A percentile compares a stretch with the other conserved stretches of the same genome.
These are phyloP conservation scores for Centropus bengalensis DNA, from an alignment of 2,113 vertebrate genomes.

Conservation along the genomic window DNA sequence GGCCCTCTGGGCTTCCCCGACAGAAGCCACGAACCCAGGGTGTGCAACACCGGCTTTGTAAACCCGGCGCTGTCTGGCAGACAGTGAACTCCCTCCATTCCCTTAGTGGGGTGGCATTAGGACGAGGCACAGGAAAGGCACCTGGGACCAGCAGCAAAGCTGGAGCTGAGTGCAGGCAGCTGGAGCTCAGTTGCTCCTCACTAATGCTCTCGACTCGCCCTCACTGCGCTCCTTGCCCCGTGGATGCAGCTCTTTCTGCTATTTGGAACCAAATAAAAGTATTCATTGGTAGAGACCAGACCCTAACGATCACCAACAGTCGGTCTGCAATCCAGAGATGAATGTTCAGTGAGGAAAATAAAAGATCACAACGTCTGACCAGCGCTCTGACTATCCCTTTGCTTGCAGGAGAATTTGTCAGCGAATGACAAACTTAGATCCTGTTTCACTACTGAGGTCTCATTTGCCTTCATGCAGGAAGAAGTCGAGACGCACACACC, in stretches of 20 bases:
- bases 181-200: not conserved
- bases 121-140: not conserved
- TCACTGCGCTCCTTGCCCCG: not conserved
- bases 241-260: not conserved
- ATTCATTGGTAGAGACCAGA: not conserved
- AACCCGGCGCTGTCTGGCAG: not conserved
- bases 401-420: not conserved
- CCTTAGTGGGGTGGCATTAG: conserved; percentile 1
- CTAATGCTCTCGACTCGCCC: not conserved
- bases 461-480: not conserved
- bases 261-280: not conserved
- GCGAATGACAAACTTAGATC: not conserved
- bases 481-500: not conserved
- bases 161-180: not conserved
- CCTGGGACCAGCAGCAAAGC: not conserved
- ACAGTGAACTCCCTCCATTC: not conserved
- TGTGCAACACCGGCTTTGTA: not conserved
- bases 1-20: not conserved
- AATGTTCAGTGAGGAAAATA: not conserved
- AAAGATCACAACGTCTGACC: not conserved
- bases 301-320: not conserved
- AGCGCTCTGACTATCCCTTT: rapidly evolving
- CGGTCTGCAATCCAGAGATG: not conserved
- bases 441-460: not conserved
- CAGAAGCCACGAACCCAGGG: not conserved